These are phyloP conservation scores for Myiagra hebetior DNA, from an alignment of 2,113 vertebrate genomes.

Conservation along the genomic window DNA sequence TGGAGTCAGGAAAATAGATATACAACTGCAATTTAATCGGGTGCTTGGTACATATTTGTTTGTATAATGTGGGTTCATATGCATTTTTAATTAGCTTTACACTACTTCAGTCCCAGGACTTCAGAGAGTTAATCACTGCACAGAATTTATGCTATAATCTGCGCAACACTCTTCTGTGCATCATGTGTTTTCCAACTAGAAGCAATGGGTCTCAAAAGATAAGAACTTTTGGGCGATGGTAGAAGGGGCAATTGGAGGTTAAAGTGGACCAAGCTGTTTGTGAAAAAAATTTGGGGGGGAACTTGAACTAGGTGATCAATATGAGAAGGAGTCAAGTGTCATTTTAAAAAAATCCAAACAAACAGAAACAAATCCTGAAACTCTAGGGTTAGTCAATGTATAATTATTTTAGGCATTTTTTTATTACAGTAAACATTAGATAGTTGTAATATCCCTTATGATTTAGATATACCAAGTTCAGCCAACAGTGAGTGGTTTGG, in stretches of 20 bases:
- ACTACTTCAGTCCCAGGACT: not conserved
- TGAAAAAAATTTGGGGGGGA: not conserved
- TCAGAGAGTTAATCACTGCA: not conserved
- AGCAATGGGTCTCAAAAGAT: not conserved
- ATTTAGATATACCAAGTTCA: not conserved
- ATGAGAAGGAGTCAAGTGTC: not conserved
- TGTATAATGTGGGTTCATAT: not conserved
- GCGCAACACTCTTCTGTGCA: not conserved
- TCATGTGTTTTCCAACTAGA: accelerated
- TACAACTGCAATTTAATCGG: not conserved
- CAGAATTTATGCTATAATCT: not conserved
- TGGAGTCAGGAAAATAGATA: not conserved
- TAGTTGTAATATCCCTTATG: not conserved
- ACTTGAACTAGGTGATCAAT: not conserved
- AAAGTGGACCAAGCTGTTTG: not conserved
- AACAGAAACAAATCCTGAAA: accelerated
- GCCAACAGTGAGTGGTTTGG: not conserved
- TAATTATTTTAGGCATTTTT: not conserved
- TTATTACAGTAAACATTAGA: not conserved
- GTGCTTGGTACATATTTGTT: not conserved
- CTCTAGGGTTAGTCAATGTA: not conserved
- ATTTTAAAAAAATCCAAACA: not conserved
- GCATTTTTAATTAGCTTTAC: not conserved
- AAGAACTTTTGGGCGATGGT: not conserved
- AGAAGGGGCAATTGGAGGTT: not conserved